Evolutionary conservation across 1,140 invertebrate species (phyloP).

Genomic region (Drosophila nikananu): DNA sequence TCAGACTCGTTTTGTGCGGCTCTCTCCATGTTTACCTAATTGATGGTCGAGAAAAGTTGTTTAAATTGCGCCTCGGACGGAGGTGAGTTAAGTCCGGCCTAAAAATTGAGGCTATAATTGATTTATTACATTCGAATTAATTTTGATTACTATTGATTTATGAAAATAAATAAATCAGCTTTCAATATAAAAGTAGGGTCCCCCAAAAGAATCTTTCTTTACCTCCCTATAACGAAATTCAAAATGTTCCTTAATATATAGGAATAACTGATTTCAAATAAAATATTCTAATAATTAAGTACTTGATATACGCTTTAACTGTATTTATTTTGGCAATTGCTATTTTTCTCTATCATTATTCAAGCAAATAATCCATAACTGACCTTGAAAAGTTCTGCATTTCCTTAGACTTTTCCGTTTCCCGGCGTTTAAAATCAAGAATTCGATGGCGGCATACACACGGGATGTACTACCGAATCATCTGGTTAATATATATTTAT

Average conservation of each 20-base stretch:
- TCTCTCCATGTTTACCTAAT: constrained; percentile 48
- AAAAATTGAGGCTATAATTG: constrained; percentile 4
- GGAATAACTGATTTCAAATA: neutral
- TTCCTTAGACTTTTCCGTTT: constrained; percentile 61
- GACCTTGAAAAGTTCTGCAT: constrained; percentile 71
- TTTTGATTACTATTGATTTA: neutral
- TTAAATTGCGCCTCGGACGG: constrained; percentile 21
- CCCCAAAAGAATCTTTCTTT: too few species aligned
- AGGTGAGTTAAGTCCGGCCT: neutral
- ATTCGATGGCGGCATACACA: constrained; percentile 29
- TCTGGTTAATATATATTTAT: constrained; percentile 42
- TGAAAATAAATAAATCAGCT: neutral
- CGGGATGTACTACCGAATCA: constrained; percentile 36
- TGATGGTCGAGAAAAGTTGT: constrained; percentile 32
- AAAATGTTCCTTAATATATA: neutral
- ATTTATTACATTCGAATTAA: neutral
- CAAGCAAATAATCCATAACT: constrained; percentile 4
- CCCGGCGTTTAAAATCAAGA: constrained; percentile 43
- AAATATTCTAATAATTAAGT: neutral
- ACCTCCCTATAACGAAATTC: neutral
- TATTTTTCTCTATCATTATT: too few species aligned
- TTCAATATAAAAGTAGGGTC: neutral
- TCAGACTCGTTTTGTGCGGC: constrained; percentile 28
- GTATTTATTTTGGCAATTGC: neutral
- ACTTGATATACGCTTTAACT: neutral